Conservation (phyloP, 1,140 invertebrate species). For the Scaptomyza graminum region DNA sequence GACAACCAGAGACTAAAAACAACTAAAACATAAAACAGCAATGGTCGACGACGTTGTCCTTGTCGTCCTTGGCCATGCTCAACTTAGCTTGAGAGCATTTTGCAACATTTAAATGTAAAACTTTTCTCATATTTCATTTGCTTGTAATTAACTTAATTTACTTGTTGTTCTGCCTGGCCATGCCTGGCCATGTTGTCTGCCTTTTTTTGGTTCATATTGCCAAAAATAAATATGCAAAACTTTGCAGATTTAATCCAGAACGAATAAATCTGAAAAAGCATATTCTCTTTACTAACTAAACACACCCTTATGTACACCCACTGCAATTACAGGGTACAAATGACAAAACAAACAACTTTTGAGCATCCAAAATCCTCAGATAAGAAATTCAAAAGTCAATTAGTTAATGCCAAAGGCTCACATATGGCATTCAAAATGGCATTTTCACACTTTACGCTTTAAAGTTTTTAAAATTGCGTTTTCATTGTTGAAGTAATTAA, state of each 20-base stretch:
- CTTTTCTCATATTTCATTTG: conserved; percentile 73
- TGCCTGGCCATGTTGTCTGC: neutral
- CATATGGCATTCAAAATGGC: neutral
- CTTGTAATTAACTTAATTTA: conserved; percentile 72
- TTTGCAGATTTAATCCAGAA: conserved; percentile 8
- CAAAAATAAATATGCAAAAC: neutral
- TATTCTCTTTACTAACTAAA: neutral
- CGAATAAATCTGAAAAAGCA: no score
- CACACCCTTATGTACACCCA: neutral
- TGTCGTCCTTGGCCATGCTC: conserved; percentile 26
- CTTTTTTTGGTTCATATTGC: conserved; percentile 7
- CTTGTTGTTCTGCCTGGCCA: no score
- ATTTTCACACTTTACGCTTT: neutral
- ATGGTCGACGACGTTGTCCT: no score
- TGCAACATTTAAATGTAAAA: conserved; percentile 62
- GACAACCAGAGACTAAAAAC: no score
- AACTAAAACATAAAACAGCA: no score
- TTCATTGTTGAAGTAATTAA: neutral
- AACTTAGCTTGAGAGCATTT: conserved; percentile 53
- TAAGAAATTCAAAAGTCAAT: neutral
- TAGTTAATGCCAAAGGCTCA: neutral
- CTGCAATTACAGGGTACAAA: neutral
- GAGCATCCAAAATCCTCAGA: neutral
- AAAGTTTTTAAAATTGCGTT: neutral
- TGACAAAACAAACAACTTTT: neutral